Conservation (phyloP, 2,113 vertebrate species). For the Motacilla tschutschensis region DNA sequence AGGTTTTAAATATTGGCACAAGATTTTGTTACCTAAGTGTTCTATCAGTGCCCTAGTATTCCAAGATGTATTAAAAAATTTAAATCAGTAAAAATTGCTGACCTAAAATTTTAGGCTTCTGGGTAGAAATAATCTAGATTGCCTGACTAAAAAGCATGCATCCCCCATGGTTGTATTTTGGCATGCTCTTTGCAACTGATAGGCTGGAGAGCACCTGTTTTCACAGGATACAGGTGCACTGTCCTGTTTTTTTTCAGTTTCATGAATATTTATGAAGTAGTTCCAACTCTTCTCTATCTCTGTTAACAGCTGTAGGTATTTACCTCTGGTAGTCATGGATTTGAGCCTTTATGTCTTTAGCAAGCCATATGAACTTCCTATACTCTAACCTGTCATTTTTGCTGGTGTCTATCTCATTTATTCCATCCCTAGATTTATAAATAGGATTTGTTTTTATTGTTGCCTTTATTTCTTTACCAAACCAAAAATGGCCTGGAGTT, state of each 20-base stretch:
- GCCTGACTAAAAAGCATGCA: not conserved
- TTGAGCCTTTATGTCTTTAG: not conserved
- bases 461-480: not conserved
- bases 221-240: not conserved
- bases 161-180: not conserved
- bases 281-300: not conserved
- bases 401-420: not conserved
- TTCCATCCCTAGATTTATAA: not conserved
- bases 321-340: not conserved
- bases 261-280: not conserved
- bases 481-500: not conserved
- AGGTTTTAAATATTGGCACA: not conserved
- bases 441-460: not conserved
- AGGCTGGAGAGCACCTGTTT: not conserved
- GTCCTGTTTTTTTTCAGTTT: not conserved
- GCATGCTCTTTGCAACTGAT: not conserved
- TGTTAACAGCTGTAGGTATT: not conserved
- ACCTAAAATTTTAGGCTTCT: not conserved
- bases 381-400: not conserved
- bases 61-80: not conserved
- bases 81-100: not conserved
- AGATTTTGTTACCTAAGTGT: not conserved
- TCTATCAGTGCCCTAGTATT: not conserved
- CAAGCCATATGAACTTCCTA: not conserved
- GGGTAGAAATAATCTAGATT: not conserved